These are phyloP conservation scores for Spisula solida DNA, from an alignment of 2,888 invertebrate species.

Conservation along the genomic window DNA sequence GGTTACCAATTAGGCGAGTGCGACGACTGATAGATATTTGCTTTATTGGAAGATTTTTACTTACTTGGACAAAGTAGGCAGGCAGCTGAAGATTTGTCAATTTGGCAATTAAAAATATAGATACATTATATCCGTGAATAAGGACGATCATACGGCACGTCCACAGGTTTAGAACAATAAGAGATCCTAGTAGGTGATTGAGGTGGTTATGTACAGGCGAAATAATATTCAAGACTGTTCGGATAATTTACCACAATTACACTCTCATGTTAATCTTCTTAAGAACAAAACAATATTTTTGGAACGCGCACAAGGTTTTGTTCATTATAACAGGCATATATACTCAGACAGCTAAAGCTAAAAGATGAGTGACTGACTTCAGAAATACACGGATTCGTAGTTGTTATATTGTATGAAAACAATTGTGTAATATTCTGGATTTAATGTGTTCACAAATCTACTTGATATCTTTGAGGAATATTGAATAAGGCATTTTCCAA, in stretches of 20 bases:
- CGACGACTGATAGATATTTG: no score
- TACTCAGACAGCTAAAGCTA: neutral
- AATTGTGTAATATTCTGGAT: neutral
- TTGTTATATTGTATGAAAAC: neutral
- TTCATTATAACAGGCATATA: neutral
- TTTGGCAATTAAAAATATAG: neutral
- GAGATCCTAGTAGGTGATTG: neutral
- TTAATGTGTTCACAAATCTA: neutral
- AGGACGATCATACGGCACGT: neutral
- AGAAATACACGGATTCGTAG: neutral
- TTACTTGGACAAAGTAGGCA: neutral
- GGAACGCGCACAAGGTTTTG: neutral
- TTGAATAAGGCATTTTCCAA: no score
- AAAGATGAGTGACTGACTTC: neutral
- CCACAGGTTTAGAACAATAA: neutral
- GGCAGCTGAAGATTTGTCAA: slow-evolving; percentile 10
- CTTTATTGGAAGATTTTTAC: neutral
- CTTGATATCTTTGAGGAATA: neutral
- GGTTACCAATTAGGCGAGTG: no score
- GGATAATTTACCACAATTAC: neutral
- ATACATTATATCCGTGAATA: neutral
- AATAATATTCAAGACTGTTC: neutral
- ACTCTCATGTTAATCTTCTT: neutral
- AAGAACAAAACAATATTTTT: neutral
- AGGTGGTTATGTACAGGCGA: neutral